Evolutionary conservation across 2,797 vertebrate genomes (phyloP).

Genomic region (Phrynocephalus forsythii): DNA sequence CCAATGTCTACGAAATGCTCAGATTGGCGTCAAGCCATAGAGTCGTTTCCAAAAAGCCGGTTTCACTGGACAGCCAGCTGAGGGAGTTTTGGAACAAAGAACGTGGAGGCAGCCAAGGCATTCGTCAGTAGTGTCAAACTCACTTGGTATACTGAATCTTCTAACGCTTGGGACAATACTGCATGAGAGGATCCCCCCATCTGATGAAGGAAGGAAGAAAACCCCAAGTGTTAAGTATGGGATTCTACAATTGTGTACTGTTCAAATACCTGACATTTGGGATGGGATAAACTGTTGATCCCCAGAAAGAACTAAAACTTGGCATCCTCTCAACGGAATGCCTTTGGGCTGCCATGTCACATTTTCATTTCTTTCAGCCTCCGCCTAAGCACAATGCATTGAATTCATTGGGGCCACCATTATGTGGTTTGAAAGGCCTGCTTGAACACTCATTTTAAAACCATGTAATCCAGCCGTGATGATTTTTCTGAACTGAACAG

Average conservation of each 20-base stretch:
- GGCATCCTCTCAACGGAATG: slow-evolving; percentile 23
- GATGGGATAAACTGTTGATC: slow-evolving; percentile 1
- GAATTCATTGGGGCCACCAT: slow-evolving; percentile 17
- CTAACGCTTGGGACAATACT: slow-evolving; percentile 55
- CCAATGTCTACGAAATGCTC: slow-evolving; percentile 46
- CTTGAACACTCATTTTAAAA: slow-evolving; percentile 23
- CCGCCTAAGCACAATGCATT: slow-evolving; percentile 22
- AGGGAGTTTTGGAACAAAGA: slow-evolving; percentile 40
- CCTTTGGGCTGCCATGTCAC: slow-evolving; percentile 17
- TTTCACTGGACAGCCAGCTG: neutral
- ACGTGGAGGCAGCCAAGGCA: slow-evolving; percentile 33
- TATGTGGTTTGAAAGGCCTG: slow-evolving; percentile 30
- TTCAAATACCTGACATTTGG: slow-evolving; percentile 41
- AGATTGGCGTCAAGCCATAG: slow-evolving; percentile 11
- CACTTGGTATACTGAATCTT: slow-evolving; percentile 27
- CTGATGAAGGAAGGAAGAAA: slow-evolving; percentile 45
- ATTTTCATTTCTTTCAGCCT: slow-evolving; percentile 32
- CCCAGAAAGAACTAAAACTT: slow-evolving; percentile 40
- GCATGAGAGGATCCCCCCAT: slow-evolving; percentile 35
- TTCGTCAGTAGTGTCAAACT: neutral
- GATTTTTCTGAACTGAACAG: slow-evolving; percentile 14
- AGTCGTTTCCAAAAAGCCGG: slow-evolving; percentile 52
- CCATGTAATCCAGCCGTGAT: slow-evolving; percentile 20
- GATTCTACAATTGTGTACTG: slow-evolving; percentile 50
- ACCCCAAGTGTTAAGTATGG: slow-evolving; percentile 46